These are phyloP conservation scores for Trididemnum nubilum DNA, from an alignment of 23 tunicate genomes.

Conservation along the genomic window DNA sequence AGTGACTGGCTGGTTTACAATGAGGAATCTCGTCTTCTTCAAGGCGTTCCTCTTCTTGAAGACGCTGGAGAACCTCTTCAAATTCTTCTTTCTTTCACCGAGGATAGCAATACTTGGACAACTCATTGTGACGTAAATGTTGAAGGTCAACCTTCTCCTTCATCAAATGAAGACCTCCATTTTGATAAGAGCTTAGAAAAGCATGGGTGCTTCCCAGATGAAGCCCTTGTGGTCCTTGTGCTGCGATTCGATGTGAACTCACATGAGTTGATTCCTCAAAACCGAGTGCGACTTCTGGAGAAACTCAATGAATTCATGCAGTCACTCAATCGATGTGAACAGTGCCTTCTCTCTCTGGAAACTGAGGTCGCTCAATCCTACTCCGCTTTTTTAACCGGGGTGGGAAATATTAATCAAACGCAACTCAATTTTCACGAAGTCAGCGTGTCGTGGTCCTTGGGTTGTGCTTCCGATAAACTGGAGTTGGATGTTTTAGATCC, in stretches of 20 bases:
- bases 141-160: background rate
- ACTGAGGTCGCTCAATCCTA: background rate
- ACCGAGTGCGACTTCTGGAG: conserved; percentile 28
- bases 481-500: conserved; percentile 37
- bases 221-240: background rate
- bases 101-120: background rate
- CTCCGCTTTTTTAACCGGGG: conserved; percentile 58
- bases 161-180: background rate
- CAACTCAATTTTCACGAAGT: conserved; percentile 11
- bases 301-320: background rate
- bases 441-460: conserved; percentile 68
- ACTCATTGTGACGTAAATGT: conserved; percentile 18
- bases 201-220: background rate
- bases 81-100: background rate
- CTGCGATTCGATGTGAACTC: conserved; percentile 15
- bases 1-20: conserved; percentile 49
- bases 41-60: conserved; percentile 65
- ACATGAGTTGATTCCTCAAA: background rate
- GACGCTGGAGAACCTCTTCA: conserved; percentile 34
- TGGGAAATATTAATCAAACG: conserved; percentile 31
- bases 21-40: conserved; percentile 13
- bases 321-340: background rate
- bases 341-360: conserved; percentile 15
- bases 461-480: conserved; percentile 57
- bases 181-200: background rate